Base-by-base conservation (phyloP, 2,797 vertebrate genomes). In the Gobionotothen gibberifrons region DNA sequence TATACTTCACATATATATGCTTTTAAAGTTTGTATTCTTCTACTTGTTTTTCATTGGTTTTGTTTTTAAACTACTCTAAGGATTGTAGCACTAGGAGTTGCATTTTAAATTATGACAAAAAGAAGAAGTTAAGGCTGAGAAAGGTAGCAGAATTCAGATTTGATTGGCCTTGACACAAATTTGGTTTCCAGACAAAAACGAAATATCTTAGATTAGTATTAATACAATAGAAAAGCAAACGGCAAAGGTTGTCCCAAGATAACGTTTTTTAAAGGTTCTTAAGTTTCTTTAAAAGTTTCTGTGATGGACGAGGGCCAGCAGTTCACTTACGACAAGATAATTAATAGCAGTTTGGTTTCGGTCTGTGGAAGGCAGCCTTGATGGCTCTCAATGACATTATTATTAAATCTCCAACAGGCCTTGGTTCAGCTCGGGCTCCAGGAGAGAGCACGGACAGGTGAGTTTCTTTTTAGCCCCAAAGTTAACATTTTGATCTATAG, bases 391-490 rank as follows among this genome's bases (percentile, higher is more conserved):
- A 53, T 70, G 0, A 21, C 47, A 17, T 0, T 26, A 1, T 79
- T 63, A 22, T 78, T 36, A 36, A 36, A 8, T 78, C 54, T 74
- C 60, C 63, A 59, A 78, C 89, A 95, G 95, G 64, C 87, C 94
- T 0, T 95, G 95, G 95, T 95, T 94, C 59, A 93, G 90, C 81
- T 85, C 93, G 0, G 90, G 92, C 19, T 86, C 91, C 0, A 94
- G 95, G 83, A 92, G 92, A 83, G 95, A 95, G 9, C 94, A 94
- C 0, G 90, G 89, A 61, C 95, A 94, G 91, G 95, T 95, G 79
- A 92, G 91, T 39, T 51, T 51, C 19, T 60, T 26, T 69, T n/a
- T 39, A 49, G 56, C 16, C 16, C 14, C 9, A 47, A 10, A 21
- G 11, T 42, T 64, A 26, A 43, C 19, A 12, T 51, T 40, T 64